Evolutionary conservation across 2,888 invertebrate genomes (phyloP), one percentile per base, ranked within the genome.

Genomic region (Troides oblongomaculatus): DNA sequence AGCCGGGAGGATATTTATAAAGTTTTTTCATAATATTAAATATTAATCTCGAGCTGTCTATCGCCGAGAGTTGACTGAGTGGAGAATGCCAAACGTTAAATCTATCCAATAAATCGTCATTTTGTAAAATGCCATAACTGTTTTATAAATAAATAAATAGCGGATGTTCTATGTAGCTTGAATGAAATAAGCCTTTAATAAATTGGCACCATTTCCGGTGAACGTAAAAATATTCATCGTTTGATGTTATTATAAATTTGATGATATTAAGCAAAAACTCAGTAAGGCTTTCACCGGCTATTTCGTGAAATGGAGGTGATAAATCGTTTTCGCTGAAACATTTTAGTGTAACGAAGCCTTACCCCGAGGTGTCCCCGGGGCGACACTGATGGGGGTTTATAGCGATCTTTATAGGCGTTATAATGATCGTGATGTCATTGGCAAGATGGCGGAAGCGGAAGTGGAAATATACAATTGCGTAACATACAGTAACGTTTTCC

Each of bases 291-390:
- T 66, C 61, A 66, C 61, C 53, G 66, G 66, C 39, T 4, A 62
- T 17, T n/a, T 46, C 57, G 18, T 30, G 43, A 62, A 62, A 62
- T 57, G 17, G 56, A 23, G 18, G 62, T 46, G 43, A 62, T 67
- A 67, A 67, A 67, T 62, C 43, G 43, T 17, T 6, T 14, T 2
- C 58, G 46, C 43, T 57, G 62, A 58, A 62, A 62, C 46, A 17
- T 62, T 62, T 66, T 67, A 62, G 62, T 62, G 56, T 62, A 67
- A 67, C 62, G 67, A 62, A 67, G n/a, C 62, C 57, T 21, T 21
- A 21, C 62, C 67, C 61, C 21, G 57, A 17, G 7, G 58, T 56
- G 36, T 63, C 62, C 50, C 46, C 43, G 50, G 18, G 17, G 25
- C 50, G 62, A n/a, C 62, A 23, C 53, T 36, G 18, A 53, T 23